Conservation (phyloP, 2,888 invertebrate genomes). For the Acleris cristana region DNA sequence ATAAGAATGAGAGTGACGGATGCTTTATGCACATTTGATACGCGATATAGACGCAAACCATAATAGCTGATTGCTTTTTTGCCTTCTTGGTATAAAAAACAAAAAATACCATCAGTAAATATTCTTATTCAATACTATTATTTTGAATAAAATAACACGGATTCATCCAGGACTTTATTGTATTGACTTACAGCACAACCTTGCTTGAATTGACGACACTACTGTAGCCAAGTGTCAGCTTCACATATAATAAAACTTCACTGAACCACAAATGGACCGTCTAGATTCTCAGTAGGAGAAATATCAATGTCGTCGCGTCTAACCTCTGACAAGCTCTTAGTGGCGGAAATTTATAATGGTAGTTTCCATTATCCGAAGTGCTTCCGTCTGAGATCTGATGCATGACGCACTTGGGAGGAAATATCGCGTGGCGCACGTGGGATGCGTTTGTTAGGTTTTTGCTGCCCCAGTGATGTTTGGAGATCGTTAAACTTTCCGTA, state of each 20-base stretch:
- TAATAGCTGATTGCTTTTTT: too few relatives aligned
- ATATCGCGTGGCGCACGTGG: constrained; percentile 34
- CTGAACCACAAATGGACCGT: constrained; percentile 13
- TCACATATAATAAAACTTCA: neutral
- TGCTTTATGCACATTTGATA: too few relatives aligned
- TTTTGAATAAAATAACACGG: too few relatives aligned
- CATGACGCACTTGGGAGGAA: constrained; percentile 64
- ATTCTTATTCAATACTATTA: too few relatives aligned
- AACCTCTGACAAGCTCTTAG: constrained; percentile 70
- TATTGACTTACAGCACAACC: too few relatives aligned
- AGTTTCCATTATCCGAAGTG: constrained; percentile 76
- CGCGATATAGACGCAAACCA: too few relatives aligned
- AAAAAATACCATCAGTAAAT: too few relatives aligned
- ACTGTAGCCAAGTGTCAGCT: neutral
- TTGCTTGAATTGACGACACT: too few relatives aligned
- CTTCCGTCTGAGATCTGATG: constrained; percentile 59
- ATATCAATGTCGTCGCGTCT: constrained; percentile 66
- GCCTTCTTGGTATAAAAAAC: too few relatives aligned
- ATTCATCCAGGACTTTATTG: too few relatives aligned
- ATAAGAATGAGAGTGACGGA: too few relatives aligned
- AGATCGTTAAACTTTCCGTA: too few relatives aligned
- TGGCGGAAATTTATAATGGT: constrained; percentile 76
- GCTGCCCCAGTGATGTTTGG: constrained; percentile 7
- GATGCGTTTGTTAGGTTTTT: constrained; percentile 4
- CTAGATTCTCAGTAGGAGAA: constrained; percentile 45